Percentiles rank a stretch among this genome's conserved stretches.
Conservation (phyloP, 2,113 vertebrate species). For the Panthera uncia region DNA sequence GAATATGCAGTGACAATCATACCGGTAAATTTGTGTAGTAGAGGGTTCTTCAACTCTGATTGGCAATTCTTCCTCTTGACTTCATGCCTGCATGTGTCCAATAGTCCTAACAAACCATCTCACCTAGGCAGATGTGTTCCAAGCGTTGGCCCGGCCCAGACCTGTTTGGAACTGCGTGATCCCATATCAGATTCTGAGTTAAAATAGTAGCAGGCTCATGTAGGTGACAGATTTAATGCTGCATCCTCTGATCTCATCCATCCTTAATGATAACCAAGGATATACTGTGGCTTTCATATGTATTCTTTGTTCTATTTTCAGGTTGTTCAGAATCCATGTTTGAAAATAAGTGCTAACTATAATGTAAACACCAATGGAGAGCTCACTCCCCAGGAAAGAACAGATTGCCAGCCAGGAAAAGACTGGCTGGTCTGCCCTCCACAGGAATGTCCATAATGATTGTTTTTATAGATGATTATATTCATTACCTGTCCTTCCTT, state of each 20-base stretch:
- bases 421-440: background rate
- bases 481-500: background rate
- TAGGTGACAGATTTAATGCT: background rate
- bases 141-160: rapidly evolving
- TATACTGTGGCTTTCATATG: background rate
- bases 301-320: background rate
- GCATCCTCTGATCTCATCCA: background rate
- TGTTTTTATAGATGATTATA: background rate
- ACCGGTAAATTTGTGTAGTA: background rate
- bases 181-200: background rate
- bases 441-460: background rate
- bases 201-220: background rate
- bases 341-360: background rate
- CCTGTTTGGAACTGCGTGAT: background rate
- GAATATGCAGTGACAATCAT: background rate
- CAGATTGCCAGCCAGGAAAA: background rate
- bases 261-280: background rate
- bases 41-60: background rate
- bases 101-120: background rate
- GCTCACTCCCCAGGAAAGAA: background rate
- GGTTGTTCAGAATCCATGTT: background rate
- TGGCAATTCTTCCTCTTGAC: background rate
- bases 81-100: background rate
- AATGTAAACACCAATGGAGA: background rate
- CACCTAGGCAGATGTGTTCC: background rate